A percentile compares a stretch with the other conserved stretches of the same genome.
Evolutionary conservation across 1,140 invertebrate species (phyloP).

Genomic region (Mamestra configurata): DNA sequence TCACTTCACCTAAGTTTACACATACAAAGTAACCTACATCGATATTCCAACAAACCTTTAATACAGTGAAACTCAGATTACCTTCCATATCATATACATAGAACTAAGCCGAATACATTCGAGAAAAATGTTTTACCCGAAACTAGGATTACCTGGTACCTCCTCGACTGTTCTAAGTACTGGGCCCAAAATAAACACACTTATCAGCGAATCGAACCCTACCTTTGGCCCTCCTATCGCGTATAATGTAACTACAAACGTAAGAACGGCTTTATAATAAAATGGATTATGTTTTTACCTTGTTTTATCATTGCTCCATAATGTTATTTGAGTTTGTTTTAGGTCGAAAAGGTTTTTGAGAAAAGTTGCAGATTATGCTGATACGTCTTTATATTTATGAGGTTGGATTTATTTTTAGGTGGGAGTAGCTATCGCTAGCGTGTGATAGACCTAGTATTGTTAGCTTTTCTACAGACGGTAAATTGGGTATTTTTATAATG

Average conservation of each 20-base stretch:
- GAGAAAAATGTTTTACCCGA: conserved; percentile 26
- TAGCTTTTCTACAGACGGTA: too few relatives aligned
- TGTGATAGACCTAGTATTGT: too few relatives aligned
- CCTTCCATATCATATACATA: conserved; percentile 15
- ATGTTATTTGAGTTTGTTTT: conserved; percentile 9
- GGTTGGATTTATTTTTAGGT: not conserved
- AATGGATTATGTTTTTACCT: conserved; percentile 32
- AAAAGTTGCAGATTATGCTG: not conserved
- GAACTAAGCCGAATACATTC: conserved; percentile 31
- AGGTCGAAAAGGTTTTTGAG: conserved; percentile 5
- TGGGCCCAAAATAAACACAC: conserved; percentile 21
- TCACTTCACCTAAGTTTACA: too few relatives aligned
- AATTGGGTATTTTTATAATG: too few relatives aligned
- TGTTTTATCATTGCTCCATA: conserved; percentile 20
- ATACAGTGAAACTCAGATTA: conserved; percentile 23
- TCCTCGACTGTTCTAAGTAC: conserved; percentile 13
- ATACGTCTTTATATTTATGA: not conserved
- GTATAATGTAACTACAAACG: conserved; percentile 33
- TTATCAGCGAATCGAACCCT: conserved; percentile 21
- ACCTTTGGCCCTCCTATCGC: conserved; percentile 10
- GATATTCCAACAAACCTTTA: conserved; percentile 17
- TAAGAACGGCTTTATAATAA: conserved; percentile 35
- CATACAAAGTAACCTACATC: not conserved
- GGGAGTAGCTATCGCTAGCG: too few relatives aligned
- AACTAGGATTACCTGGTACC: conserved; percentile 25